phyloP scores from a whole-genome alignment of 2,797 vertebrate species.

The Hoplostethus mediterraneus region DNA sequence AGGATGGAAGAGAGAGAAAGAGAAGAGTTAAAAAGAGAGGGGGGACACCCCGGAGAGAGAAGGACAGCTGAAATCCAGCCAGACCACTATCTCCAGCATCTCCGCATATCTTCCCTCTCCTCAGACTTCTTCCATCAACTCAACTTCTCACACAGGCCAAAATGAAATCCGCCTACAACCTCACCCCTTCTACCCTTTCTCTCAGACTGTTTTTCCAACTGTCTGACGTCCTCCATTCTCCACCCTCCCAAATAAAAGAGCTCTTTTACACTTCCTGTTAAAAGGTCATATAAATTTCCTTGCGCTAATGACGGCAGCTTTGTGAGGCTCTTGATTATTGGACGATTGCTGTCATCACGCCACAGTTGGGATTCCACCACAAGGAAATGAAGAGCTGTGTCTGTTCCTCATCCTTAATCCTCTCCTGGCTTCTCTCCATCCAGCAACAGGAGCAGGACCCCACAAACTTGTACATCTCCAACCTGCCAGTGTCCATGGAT shows the following conservation, averaged over 20 bases:
- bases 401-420: slow-evolving; percentile 7
- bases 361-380: neutral
- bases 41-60: slow-evolving; percentile 6
- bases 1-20: slow-evolving; percentile 9
- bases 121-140: slow-evolving; percentile 24
- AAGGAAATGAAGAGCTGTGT: slow-evolving; percentile 11
- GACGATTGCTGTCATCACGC: neutral
- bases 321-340: slow-evolving; percentile 2
- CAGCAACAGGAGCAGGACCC: slow-evolving; percentile 99
- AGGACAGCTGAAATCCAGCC: slow-evolving; percentile 53
- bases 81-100: slow-evolving; percentile 49
- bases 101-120: slow-evolving; percentile 41
- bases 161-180: slow-evolving; percentile 41
- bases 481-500: slow-evolving; percentile 93
- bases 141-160: slow-evolving; percentile 23
- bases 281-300: slow-evolving; percentile 8
- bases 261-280: slow-evolving; percentile 18
- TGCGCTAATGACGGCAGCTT: neutral
- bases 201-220: slow-evolving; percentile 16
- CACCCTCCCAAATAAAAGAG: slow-evolving; percentile 17
- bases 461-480: slow-evolving; percentile 97
- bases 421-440: slow-evolving; percentile 11
- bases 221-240: slow-evolving; percentile 22
- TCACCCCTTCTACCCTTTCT: slow-evolving; percentile 1
- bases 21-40: slow-evolving; percentile 8